Evolutionary conservation across 2,888 invertebrate genomes (phyloP).

Genomic region (Eupithecia subfuscata): DNA sequence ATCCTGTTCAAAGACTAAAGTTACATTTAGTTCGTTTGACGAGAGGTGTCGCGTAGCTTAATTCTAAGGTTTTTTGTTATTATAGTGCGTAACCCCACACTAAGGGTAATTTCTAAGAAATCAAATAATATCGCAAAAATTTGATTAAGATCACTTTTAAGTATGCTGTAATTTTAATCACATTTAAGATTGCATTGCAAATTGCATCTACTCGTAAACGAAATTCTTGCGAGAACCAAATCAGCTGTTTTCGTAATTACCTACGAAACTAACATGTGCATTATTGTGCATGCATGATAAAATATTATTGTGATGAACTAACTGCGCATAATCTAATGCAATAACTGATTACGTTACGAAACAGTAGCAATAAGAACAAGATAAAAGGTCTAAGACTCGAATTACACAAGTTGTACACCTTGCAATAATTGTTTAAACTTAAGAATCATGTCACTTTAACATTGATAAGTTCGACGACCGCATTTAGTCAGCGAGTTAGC

Average conservation of each 20-base stretch:
- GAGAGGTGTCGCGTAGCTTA: too few relatives aligned
- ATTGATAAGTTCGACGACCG: not conserved
- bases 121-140: too few relatives aligned
- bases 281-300: not conserved
- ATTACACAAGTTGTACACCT: conserved; percentile 1
- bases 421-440: not conserved
- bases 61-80: too few relatives aligned
- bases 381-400: conserved; percentile 4
- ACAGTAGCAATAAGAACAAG: not conserved
- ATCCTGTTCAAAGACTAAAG: too few relatives aligned
- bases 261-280: not conserved
- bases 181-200: not conserved
- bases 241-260: not conserved
- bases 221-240: not conserved
- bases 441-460: not conserved
- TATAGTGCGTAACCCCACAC: too few relatives aligned
- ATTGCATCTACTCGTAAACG: not conserved
- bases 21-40: too few relatives aligned
- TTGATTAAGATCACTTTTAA: not conserved
- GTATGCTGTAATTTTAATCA: not conserved
- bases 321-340: not conserved
- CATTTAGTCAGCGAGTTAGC: not conserved
- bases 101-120: too few relatives aligned
- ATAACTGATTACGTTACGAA: not conserved
- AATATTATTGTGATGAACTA: not conserved